Evolutionary conservation across 2,888 invertebrate species (phyloP).

Genomic region (Augiades crinisus): DNA sequence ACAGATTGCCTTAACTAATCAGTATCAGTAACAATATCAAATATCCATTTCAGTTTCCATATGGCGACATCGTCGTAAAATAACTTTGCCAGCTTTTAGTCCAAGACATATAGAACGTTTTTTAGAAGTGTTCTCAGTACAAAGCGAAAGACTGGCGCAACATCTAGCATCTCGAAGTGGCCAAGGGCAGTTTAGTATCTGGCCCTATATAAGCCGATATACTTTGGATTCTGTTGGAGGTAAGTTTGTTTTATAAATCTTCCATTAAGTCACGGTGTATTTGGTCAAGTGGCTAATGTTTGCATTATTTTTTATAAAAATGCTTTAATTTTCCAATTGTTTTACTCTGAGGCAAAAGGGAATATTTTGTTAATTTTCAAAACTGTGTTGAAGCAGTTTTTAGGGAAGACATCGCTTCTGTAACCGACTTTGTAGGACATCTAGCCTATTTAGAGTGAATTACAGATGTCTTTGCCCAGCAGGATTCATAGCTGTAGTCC

Average conservation of each 20-base stretch:
- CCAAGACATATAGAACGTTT: constrained; percentile 28
- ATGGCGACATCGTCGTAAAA: constrained; percentile 34
- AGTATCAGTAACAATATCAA: no score
- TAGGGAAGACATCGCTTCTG: no score
- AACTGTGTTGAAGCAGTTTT: no score
- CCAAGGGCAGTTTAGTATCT: constrained; percentile 24
- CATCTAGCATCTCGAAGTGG: constrained; percentile 11
- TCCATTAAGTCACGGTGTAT: no score
- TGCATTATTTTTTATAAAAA: neutral
- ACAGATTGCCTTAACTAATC: no score
- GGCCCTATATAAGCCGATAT: constrained; percentile 29
- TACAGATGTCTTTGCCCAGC: no score
- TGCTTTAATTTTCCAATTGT: neutral
- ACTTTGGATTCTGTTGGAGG: constrained; percentile 32
- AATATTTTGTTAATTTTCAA: no score
- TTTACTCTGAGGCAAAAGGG: no score
- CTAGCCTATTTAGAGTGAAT: no score
- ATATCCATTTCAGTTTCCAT: constrained; percentile 25
- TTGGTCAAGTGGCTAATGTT: neutral
- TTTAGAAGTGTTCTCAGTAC: constrained; percentile 24
- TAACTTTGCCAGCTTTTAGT: constrained; percentile 29
- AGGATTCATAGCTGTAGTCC: no score
- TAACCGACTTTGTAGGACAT: no score
- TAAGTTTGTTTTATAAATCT: constrained; percentile 21
- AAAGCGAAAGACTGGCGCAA: constrained; percentile 21